Conservation (phyloP, 2,797 vertebrate species). For the Atherinosoma microstoma region DNA sequence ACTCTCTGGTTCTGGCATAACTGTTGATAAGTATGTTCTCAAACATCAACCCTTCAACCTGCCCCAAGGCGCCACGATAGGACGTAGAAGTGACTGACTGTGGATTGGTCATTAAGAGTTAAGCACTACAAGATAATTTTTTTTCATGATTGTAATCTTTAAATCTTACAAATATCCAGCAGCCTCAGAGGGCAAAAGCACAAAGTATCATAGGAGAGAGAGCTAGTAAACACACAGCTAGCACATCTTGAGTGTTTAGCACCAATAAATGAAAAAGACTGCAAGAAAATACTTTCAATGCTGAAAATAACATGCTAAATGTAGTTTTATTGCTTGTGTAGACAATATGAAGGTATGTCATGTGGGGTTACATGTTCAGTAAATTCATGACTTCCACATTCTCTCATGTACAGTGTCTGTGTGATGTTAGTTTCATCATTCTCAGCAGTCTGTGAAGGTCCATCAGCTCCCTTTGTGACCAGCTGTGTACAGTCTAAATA, state of each 20-base stretch:
- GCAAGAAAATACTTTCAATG: not conserved
- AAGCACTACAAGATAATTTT: not conserved
- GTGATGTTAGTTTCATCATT: not conserved
- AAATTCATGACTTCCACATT: not conserved
- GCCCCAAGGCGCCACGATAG: no score
- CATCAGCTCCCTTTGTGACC: not conserved
- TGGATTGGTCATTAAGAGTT: not conserved
- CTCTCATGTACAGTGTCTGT: not conserved
- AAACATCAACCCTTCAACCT: no score
- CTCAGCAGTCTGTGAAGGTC: not conserved
- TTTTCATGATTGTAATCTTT: not conserved
- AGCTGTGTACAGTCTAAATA: not conserved
- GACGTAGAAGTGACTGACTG: not conserved
- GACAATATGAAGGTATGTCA: no score
- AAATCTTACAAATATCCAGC: not conserved
- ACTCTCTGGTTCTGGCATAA: no score
- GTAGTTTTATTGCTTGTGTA: no score
- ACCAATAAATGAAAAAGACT: no score
- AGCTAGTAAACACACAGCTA: not conserved
- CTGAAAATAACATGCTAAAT: not conserved
- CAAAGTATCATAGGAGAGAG: not conserved
- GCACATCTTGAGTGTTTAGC: no score
- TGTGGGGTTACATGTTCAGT: no score
- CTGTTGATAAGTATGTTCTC: no score
- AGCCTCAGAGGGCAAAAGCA: not conserved